These are phyloP conservation scores for Spicauda simplicius DNA, from an alignment of 2,888 invertebrate species.

Conservation along the genomic window DNA sequence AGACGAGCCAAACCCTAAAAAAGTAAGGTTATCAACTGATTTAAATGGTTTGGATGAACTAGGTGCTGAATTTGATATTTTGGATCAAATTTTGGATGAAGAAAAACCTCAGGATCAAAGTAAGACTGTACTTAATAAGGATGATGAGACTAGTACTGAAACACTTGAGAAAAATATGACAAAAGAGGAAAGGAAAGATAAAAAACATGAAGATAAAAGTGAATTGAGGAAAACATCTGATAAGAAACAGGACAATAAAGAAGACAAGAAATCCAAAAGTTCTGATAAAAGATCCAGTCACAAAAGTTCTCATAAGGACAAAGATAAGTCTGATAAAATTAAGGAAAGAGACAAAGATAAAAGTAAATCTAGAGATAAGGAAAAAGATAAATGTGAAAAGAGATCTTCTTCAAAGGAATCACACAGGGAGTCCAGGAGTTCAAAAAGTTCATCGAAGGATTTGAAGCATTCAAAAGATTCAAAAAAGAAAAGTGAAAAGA, in stretches of 20 bases:
- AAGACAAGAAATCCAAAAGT: slow-evolving; percentile 51
- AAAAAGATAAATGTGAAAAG: slow-evolving; percentile 47
- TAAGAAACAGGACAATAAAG: slow-evolving; percentile 49
- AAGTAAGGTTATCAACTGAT: slow-evolving; percentile 67
- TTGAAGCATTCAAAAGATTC: slow-evolving; percentile 56
- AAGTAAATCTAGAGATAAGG: slow-evolving; percentile 55
- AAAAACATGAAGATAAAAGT: slow-evolving; percentile 48
- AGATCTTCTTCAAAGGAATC: slow-evolving; percentile 49
- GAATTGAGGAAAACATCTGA: slow-evolving; percentile 51
- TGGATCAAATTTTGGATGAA: slow-evolving; percentile 80
- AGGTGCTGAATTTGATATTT: slow-evolving; percentile 79
- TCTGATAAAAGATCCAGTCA: slow-evolving; percentile 61
- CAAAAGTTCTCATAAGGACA: slow-evolving; percentile 66
- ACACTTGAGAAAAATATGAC: slow-evolving; percentile 50
- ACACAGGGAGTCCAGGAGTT: slow-evolving; percentile 51
- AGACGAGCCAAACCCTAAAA: slow-evolving; percentile 72
- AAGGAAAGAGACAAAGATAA: slow-evolving; percentile 56
- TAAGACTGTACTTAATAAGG: slow-evolving; percentile 41
- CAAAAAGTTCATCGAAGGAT: slow-evolving; percentile 53
- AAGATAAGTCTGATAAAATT: slow-evolving; percentile 54
- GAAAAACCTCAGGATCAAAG: slow-evolving; percentile 56
- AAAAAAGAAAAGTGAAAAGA: slow-evolving; percentile 54
- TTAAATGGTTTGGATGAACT: slow-evolving; percentile 77
- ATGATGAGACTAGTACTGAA: slow-evolving; percentile 43
- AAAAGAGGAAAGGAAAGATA: slow-evolving; percentile 36